Conservation (phyloP, 2,888 invertebrate genomes). For the Diaprepes abbreviatus region DNA sequence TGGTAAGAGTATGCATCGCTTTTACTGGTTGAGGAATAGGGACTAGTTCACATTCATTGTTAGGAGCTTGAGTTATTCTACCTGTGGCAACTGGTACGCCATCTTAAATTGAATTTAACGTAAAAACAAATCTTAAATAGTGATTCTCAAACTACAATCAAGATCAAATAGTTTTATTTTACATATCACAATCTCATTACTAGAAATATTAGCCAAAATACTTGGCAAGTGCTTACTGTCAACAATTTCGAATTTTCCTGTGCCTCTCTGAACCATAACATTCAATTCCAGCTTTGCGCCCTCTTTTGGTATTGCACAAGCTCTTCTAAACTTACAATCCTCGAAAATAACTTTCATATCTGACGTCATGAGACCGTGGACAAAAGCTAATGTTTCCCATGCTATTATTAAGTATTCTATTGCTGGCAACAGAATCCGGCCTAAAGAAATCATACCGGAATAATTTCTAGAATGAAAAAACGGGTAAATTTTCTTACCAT, state of each 20-base stretch:
- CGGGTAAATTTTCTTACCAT: slow-evolving; percentile 64
- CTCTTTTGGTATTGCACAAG: slow-evolving; percentile 61
- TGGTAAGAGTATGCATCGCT: slow-evolving; percentile 2
- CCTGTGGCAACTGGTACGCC: slow-evolving; percentile 48
- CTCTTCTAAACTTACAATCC: slow-evolving; percentile 73
- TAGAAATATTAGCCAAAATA: too few relatives aligned
- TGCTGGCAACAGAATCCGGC: slow-evolving; percentile 71
- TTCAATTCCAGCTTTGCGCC: slow-evolving; percentile 55
- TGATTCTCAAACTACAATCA: too few relatives aligned
- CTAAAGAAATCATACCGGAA: slow-evolving; percentile 34
- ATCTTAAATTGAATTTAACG: too few relatives aligned
- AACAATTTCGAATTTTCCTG: slow-evolving; percentile 59
- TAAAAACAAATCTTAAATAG: too few relatives aligned
- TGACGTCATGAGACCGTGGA: slow-evolving; percentile 63
- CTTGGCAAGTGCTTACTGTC: slow-evolving; percentile 45
- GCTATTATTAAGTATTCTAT: slow-evolving; percentile 67
- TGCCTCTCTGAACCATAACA: slow-evolving; percentile 56
- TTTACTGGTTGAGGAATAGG: slow-evolving; percentile 30
- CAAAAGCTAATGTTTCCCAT: slow-evolving; percentile 69
- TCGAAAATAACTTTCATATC: slow-evolving; percentile 72
- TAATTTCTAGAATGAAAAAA: neutral
- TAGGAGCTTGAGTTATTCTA: slow-evolving; percentile 17
- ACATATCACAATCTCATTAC: too few relatives aligned
- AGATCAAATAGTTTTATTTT: too few relatives aligned
- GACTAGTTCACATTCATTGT: slow-evolving; percentile 12